These are phyloP conservation scores for Epizoanthus rinbou DNA, from an alignment of 92 coral and sea anemone species.

Conservation along the genomic window DNA sequence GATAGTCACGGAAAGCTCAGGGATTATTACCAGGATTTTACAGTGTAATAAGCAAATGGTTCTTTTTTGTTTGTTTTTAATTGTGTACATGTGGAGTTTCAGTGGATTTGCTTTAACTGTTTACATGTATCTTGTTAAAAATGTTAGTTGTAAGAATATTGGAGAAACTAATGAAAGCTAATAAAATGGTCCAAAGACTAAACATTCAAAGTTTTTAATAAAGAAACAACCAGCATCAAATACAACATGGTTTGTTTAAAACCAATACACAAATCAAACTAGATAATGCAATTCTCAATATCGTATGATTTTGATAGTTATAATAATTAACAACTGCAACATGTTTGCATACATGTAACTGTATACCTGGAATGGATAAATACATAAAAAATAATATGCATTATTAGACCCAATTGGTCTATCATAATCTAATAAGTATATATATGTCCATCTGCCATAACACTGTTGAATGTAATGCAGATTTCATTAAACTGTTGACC, in stretches of 20 bases:
- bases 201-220: constrained; percentile 37
- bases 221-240: constrained; percentile 36
- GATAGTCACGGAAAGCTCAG: no score
- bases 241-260: constrained; percentile 43
- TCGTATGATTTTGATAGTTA: constrained; percentile 31
- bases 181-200: constrained; percentile 44
- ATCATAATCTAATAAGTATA: constrained; percentile 31
- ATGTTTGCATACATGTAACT: constrained; percentile 39
- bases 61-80: constrained; percentile 38
- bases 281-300: constrained; percentile 30
- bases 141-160: constrained; percentile 44
- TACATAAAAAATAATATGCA: constrained; percentile 28
- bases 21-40: no score
- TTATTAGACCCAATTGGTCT: constrained; percentile 41
- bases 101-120: constrained; percentile 39
- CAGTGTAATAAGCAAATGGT: neutral
- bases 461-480: constrained; percentile 33
- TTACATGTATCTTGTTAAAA: constrained; percentile 38
- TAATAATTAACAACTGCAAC: constrained; percentile 39
- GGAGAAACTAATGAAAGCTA: constrained; percentile 40
- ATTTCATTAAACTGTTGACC: constrained; percentile 29
- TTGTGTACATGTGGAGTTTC: constrained; percentile 42
- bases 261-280: constrained; percentile 39
- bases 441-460: constrained; percentile 36
- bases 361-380: constrained; percentile 34